Base-by-base conservation (phyloP, 2,113 vertebrate species). In the Cyrtonyx montezumae region DNA sequence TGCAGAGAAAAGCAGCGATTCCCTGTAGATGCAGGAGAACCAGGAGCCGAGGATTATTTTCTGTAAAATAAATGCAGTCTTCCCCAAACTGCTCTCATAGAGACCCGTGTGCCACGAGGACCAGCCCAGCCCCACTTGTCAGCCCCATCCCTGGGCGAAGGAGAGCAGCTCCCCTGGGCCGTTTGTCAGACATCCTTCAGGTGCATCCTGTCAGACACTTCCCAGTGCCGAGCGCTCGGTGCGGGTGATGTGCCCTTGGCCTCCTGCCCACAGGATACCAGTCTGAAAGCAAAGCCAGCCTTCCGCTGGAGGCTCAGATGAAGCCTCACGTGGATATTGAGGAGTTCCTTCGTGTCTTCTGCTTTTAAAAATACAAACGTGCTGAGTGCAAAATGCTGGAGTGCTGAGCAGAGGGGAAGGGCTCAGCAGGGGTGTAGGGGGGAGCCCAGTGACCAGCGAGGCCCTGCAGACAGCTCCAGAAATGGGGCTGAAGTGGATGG, bases 161-260 rank as follows among this genome's bases (percentile, higher is more conserved):
- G 48, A 87, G 25, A 18, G 28, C 87, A 51, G 69, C 74, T 78
- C 66, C 59, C 91, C 63, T 53, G 18, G 65, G 23, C 40, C 79
- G 81, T 70, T 92, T 80, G 91, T 90, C 87, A 69, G 20, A 88
- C 88, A 91, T 95, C 93, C 95, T 97, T 95, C 96, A 97, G 96
- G 92, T 97, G 95, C 93, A 95, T 97, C 97, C 97, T 96, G 96
- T 93, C 83, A 86, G 84, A 91, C 91, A 95, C 69, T 73, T 84
- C 88, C 65, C 74, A 77, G 49, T 13, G 68, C 73, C 8, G 48
- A 77, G 61, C 0, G 0, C 48, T 22, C 48, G 90, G 13, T 62
- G 85, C 73, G 68, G 73, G 59, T 85, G 28, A 0, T 36, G 22
- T 75, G 43, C 40, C 12, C 28, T 94, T 95, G 87, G 91, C 90